Evolutionary conservation across 2,888 invertebrate species (phyloP).

Genomic region (Drosophila sordidapex): DNA sequence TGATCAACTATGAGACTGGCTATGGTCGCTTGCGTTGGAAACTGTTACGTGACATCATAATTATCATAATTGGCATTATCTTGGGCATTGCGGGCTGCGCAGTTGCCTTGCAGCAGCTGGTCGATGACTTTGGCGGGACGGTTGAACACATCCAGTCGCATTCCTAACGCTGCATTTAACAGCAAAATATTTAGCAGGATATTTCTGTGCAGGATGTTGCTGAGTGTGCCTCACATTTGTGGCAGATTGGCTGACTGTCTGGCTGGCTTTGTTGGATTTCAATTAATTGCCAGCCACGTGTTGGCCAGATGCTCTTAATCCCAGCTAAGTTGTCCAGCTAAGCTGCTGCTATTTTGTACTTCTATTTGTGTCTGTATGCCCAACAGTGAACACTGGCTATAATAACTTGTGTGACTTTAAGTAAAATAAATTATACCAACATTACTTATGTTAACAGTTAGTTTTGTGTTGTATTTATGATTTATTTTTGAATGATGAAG

Average conservation of each 20-base stretch:
- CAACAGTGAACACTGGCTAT: neutral
- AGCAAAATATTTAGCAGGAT: conserved; percentile 20
- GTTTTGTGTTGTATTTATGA: neutral
- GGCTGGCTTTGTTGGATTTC: conserved; percentile 68
- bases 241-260: conserved; percentile 15
- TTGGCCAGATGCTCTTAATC: conserved; percentile 41
- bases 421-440: neutral
- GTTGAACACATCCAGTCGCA: conserved; percentile 12
- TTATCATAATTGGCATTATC: conserved; percentile 51
- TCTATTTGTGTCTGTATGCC: conserved; percentile 4
- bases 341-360: conserved; percentile 47
- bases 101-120: conserved; percentile 54
- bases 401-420: neutral
- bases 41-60: conserved; percentile 46
- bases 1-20: conserved; percentile 52
- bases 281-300: conserved; percentile 76
- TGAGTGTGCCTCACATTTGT: conserved; percentile 33
- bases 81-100: conserved; percentile 62
- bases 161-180: conserved; percentile 15
- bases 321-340: conserved; percentile 43
- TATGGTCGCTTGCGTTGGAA: conserved; percentile 62
- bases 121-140: conserved; percentile 51
- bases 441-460: too few relatives aligned
- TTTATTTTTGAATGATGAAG: neutral
- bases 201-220: neutral